Evolutionary conservation across 1,140 invertebrate species (phyloP).

Genomic region (Megathymus violae): DNA sequence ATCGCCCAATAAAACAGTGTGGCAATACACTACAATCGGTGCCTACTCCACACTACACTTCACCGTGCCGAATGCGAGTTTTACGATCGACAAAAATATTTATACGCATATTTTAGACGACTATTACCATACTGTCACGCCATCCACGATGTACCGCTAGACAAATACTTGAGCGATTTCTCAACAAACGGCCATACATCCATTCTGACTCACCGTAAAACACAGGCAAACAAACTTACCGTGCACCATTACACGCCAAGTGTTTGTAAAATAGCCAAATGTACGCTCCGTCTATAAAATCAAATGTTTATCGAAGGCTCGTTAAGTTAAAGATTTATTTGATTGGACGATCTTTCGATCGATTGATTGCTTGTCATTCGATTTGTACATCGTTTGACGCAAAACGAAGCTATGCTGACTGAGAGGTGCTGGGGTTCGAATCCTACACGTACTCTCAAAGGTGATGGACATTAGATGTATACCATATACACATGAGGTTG

Average conservation of each 20-base stretch:
- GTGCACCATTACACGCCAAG: slow-evolving; percentile 70
- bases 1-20: slow-evolving; percentile 56
- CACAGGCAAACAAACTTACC: slow-evolving; percentile 56
- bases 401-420: too few relatives aligned
- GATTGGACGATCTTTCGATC: slow-evolving; percentile 64
- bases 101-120: slow-evolving; percentile 68
- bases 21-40: slow-evolving; percentile 44
- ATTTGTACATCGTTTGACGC: slow-evolving; percentile 53
- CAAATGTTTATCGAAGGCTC: slow-evolving; percentile 70
- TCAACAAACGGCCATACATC: slow-evolving; percentile 55
- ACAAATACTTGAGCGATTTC: slow-evolving; percentile 61
- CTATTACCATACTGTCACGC: slow-evolving; percentile 56
- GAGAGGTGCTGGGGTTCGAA: too few relatives aligned
- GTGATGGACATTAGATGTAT: too few relatives aligned
- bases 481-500: too few relatives aligned
- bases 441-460: too few relatives aligned
- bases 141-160: slow-evolving; percentile 51
- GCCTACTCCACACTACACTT: slow-evolving; percentile 40
- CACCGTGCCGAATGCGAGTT: slow-evolving; percentile 47
- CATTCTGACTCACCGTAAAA: slow-evolving; percentile 64
- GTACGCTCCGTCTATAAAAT: slow-evolving; percentile 52
- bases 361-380: slow-evolving; percentile 52
- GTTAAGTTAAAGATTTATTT: slow-evolving; percentile 75
- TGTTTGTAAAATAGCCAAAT: slow-evolving; percentile 78
- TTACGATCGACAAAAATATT: slow-evolving; percentile 64